Evolutionary conservation across 2,113 vertebrate species (phyloP).

Genomic region (Scartelaos histophorus): DNA sequence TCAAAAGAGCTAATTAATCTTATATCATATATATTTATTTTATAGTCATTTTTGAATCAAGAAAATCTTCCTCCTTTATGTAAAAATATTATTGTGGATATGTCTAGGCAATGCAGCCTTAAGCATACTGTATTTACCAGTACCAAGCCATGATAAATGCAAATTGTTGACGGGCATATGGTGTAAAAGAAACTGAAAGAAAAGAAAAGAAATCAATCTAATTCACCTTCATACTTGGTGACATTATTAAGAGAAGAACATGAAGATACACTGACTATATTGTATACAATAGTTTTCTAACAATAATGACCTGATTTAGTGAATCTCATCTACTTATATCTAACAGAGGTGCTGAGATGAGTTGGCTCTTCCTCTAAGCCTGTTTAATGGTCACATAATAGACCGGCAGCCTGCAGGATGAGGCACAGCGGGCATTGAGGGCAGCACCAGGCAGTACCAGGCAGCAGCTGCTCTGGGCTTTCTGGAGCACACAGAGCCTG

Average conservation of each 20-base stretch:
- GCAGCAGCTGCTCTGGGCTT: conserved; percentile 70
- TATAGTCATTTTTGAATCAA: conserved; percentile 47
- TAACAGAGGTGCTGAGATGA: conserved; percentile 49
- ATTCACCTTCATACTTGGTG: neutral
- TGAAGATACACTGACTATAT: neutral
- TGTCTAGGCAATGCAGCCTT: neutral
- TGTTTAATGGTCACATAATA: conserved; percentile 66
- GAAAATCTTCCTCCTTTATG: neutral
- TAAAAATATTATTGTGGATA: neutral
- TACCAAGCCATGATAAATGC: neutral
- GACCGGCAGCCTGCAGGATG: conserved; percentile 58
- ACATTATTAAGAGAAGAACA: neutral
- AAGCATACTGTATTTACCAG: neutral
- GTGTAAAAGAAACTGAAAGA: too few species aligned
- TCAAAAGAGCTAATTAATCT: conserved; percentile 73
- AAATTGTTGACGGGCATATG: neutral
- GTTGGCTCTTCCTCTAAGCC: conserved; percentile 29
- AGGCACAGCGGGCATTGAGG: conserved; percentile 61
- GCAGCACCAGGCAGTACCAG: conserved; percentile 68
- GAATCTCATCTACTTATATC: too few species aligned
- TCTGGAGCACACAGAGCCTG: conserved; percentile 75
- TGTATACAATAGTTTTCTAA: neutral
- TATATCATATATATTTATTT: conserved; percentile 52
- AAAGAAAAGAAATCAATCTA: neutral
- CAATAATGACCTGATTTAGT: too few species aligned